Evolutionary conservation across 2,113 vertebrate genomes (phyloP).

Genomic region (Corythoichthys haematopterus): DNA sequence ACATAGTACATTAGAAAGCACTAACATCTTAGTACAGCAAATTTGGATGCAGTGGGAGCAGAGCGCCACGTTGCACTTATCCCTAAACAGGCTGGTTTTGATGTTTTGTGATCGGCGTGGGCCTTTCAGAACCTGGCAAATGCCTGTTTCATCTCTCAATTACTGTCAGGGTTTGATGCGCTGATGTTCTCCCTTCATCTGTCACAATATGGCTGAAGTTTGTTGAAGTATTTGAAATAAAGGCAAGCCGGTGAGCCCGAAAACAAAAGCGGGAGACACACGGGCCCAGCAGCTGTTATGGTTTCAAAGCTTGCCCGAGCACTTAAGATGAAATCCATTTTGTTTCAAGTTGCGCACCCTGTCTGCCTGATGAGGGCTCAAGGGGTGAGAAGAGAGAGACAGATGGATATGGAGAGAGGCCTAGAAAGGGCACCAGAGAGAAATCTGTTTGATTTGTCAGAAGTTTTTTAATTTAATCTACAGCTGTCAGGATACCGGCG

Average conservation of each 20-base stretch:
- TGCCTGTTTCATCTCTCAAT: constrained; percentile 79
- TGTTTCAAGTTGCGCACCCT: constrained; percentile 89
- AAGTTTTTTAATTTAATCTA: constrained; percentile 98
- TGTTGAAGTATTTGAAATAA: constrained; percentile 83
- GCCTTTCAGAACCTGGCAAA: constrained; percentile 64
- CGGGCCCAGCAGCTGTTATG: constrained; percentile 78
- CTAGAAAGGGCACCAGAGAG: constrained; percentile 60
- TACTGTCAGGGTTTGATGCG: constrained; percentile 90
- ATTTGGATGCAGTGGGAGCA: constrained; percentile 43
- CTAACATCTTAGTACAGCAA: constrained; percentile 49
- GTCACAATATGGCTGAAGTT: constrained; percentile 96
- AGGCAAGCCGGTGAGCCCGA: constrained; percentile 79
- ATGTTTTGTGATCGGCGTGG: constrained; percentile 47
- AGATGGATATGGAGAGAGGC: constrained; percentile 70
- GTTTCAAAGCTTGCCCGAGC: constrained; percentile 86
- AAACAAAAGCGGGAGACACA: constrained; percentile 48
- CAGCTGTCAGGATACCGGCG: constrained; percentile 95
- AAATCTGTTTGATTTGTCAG: constrained; percentile 96
- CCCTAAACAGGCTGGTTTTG: constrained; percentile 51
- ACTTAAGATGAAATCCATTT: constrained; percentile 98
- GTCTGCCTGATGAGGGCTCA: constrained; percentile 83
- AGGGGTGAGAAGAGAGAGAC: constrained; percentile 74
- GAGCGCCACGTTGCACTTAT: constrained; percentile 38
- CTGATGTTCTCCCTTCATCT: constrained; percentile 86
- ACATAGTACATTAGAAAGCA: constrained; percentile 45